These are phyloP conservation scores for Epinotia ramella DNA, from an alignment of 2,888 invertebrate genomes.

Conservation along the genomic window DNA sequence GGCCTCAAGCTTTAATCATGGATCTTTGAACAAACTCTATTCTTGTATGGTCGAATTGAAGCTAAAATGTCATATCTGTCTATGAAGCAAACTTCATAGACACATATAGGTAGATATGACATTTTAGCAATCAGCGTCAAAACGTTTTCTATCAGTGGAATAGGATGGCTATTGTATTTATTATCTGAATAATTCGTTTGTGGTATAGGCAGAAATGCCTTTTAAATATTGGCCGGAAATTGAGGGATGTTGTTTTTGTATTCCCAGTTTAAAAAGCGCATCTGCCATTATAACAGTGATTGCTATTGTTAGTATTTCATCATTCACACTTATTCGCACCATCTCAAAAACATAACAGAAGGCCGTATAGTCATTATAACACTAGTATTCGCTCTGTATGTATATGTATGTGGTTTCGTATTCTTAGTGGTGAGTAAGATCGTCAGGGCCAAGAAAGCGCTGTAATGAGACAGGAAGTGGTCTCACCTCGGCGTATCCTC, in stretches of 20 bases:
- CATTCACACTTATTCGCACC: neutral
- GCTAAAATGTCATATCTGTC: neutral
- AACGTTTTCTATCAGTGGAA: constrained; percentile 4
- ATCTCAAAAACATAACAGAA: neutral
- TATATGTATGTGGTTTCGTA: too few relatives aligned
- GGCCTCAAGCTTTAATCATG: too few relatives aligned
- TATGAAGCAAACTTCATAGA: too few relatives aligned
- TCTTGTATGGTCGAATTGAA: neutral
- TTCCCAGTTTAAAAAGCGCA: constrained; percentile 65
- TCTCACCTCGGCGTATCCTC: too few relatives aligned
- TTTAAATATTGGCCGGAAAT: constrained; percentile 50
- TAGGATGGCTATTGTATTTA: neutral
- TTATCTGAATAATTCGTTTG: neutral
- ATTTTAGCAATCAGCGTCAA: too few relatives aligned
- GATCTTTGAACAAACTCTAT: too few relatives aligned
- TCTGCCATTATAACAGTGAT: constrained; percentile 68
- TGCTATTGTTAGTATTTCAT: constrained; percentile 63
- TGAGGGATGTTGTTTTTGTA: constrained; percentile 60
- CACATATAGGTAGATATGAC: too few relatives aligned
- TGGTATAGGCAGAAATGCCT: constrained; percentile 13
- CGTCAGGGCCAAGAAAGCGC: too few relatives aligned
- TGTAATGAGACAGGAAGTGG: too few relatives aligned
- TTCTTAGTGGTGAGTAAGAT: too few relatives aligned
- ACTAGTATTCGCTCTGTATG: too few relatives aligned
- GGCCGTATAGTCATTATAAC: neutral